Base-by-base conservation (phyloP, 2,888 invertebrate species). In the Drosophila mimetica region DNA sequence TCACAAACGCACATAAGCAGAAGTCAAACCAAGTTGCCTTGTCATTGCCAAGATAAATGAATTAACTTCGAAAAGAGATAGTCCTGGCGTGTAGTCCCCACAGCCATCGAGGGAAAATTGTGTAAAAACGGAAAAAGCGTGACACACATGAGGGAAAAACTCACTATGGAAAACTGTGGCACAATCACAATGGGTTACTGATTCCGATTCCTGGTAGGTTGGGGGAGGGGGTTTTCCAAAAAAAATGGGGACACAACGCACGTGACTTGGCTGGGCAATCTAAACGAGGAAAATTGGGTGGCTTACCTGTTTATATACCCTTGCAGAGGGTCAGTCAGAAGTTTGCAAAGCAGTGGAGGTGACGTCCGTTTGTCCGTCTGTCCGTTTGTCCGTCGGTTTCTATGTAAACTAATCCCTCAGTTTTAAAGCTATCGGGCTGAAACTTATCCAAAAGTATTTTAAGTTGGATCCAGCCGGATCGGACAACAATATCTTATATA, bases 11-110 rank as follows among this genome's bases (percentile, higher is more conserved):
- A 46, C 51, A 47, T 51, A 25, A 39, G 22, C 42, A 18, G 37
- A 18, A 50, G 20, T 51, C 25, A 53, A 74, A 69, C 53, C 65
- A 75, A 71, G 72, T 69, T 77, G 77, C 84, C 73, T 76, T 86
- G 81, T 88, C 84, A 86, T 84, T 80, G 81, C 84, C 74, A 84
- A 80, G 84, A 88, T 88, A 84, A 88, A 84, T 84, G 86, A 83
- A 84, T 88, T 86, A 70, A 70, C 73, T 66, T 71, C 13, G 20
- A 14, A n/a, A n/a, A 28, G 13, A 14, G 30, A 50, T 22, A 70
- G 30, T 48, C 36, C 64, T 59, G 46, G 58, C 22, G 16, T 61
- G 58, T 71, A 57, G 63, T 54, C 14, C 16, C 4, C 14, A 16
- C 22, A 14, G 44, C 52, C 67, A 69, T 77, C 74, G 79, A 86